These are phyloP conservation scores for Entelurus aequoreus DNA, from an alignment of 2,113 vertebrate genomes.

Conservation along the genomic window DNA sequence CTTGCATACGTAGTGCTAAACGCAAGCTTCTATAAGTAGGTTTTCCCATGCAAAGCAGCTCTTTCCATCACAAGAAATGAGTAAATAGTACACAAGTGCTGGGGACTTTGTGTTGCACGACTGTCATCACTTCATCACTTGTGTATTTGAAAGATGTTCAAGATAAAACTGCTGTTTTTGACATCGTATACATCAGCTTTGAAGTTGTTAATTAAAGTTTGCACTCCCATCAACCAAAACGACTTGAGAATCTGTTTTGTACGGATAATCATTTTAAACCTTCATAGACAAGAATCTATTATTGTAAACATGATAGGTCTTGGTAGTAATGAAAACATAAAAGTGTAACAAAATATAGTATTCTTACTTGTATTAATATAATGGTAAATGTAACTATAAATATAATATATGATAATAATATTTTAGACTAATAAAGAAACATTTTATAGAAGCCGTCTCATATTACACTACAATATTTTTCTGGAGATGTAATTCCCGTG, in stretches of 20 bases:
- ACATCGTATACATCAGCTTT: conserved; percentile 43
- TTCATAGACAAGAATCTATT: too few relatives aligned
- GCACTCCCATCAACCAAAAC: conserved; percentile 47
- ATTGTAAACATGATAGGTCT: too few relatives aligned
- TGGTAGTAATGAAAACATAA: too few relatives aligned
- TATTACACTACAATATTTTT: too few relatives aligned
- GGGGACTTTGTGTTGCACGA: neutral
- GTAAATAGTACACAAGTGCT: conserved; percentile 5
- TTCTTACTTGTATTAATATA: too few relatives aligned
- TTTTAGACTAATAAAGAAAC: too few relatives aligned
- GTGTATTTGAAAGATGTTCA: conserved; percentile 7
- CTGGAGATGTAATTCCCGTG: too few relatives aligned
- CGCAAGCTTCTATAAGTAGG: conserved; percentile 21
- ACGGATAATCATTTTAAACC: neutral
- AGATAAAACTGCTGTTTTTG: conserved; percentile 34
- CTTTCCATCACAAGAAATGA: conserved; percentile 9
- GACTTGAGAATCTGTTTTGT: conserved; percentile 1
- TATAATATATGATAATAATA: too few relatives aligned
- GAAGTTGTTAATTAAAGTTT: conserved; percentile 68
- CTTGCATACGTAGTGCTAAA: conserved; percentile 42
- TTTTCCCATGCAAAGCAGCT: conserved; percentile 29
- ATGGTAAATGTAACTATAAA: too few relatives aligned
- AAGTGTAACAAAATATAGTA: too few relatives aligned
- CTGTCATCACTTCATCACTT: conserved; percentile 16
- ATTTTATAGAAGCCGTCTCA: too few relatives aligned